Percentiles rank a stretch among this genome's conserved stretches.
phyloP scores from a whole-genome alignment of 2,797 vertebrate genomes.

The Lindbergichthys nudifrons region DNA sequence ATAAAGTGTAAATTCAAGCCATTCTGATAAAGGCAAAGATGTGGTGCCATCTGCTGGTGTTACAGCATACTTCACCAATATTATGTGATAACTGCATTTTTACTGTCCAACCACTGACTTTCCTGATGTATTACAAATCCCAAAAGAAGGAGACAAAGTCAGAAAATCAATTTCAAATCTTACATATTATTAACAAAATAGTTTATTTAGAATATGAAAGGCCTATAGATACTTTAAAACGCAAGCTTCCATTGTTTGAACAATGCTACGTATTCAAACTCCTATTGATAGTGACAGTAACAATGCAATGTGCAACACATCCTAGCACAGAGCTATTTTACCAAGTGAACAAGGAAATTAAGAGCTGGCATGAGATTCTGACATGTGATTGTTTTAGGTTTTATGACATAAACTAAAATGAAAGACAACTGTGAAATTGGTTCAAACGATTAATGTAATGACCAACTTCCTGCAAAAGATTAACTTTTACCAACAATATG shows the following conservation, averaged over 20 bases:
- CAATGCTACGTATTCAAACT: background rate
- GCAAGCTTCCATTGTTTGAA: background rate
- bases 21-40: background rate
- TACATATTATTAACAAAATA: background rate
- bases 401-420: background rate
- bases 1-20: background rate
- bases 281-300: background rate
- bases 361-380: background rate
- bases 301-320: background rate
- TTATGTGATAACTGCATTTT: background rate
- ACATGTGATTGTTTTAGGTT: background rate
- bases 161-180: background rate
- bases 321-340: background rate
- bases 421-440: background rate
- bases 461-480: background rate
- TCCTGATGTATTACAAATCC: background rate
- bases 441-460: background rate
- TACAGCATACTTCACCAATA: background rate
- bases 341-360: background rate
- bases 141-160: background rate
- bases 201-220: slow-evolving; percentile 28
- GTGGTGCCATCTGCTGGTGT: slow-evolving; percentile 53
- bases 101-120: background rate
- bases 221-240: background rate
- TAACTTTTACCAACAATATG: background rate